Percentiles rank a stretch among this genome's conserved stretches.
phyloP scores from a whole-genome alignment of 2,113 vertebrate genomes.

The Hoplias malabaricus region DNA sequence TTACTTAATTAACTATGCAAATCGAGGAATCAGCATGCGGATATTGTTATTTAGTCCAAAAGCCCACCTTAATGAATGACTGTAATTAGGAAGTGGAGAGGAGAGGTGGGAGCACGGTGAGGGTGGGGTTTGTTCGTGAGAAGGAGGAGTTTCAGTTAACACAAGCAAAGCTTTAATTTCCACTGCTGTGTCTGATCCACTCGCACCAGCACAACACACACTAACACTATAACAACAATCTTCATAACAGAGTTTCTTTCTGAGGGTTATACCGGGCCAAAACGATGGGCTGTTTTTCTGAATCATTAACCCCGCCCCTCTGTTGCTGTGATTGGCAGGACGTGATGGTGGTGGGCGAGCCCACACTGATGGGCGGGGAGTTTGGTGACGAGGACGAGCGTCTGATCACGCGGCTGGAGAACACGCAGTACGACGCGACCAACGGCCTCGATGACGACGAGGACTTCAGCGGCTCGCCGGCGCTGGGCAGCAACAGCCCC shows the following conservation, averaged over 20 bases:
- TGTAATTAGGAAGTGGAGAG: conserved; percentile 91
- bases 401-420: conserved; percentile 99
- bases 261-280: too few species aligned
- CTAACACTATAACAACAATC: too few species aligned
- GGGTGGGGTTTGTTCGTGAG: conserved; percentile 54
- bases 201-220: too few species aligned
- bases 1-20: conserved; percentile 99
- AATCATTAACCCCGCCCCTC: not conserved
- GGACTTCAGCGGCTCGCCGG: conserved; percentile 95
- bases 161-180: too few species aligned
- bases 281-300: not conserved
- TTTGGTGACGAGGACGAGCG: conserved; percentile 99
- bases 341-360: conserved; percentile 99
- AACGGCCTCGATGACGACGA: conserved; percentile 98
- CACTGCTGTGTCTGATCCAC: too few species aligned
- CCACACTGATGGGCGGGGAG: conserved; percentile 98
- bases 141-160: too few species aligned
- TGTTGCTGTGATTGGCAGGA: conserved; percentile 79
- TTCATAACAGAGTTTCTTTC: too few species aligned
- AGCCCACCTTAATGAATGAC: conserved; percentile 99
- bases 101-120: conserved; percentile 79
- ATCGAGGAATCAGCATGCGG: conserved; percentile 95
- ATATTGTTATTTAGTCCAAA: conserved; percentile 97
- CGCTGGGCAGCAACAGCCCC: conserved; percentile 91
- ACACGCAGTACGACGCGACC: conserved; percentile 97